A percentile compares a stretch with the other conserved stretches of the same genome.
Conservation (phyloP, 2,888 invertebrate genomes). For the Agonopterix arenella region DNA sequence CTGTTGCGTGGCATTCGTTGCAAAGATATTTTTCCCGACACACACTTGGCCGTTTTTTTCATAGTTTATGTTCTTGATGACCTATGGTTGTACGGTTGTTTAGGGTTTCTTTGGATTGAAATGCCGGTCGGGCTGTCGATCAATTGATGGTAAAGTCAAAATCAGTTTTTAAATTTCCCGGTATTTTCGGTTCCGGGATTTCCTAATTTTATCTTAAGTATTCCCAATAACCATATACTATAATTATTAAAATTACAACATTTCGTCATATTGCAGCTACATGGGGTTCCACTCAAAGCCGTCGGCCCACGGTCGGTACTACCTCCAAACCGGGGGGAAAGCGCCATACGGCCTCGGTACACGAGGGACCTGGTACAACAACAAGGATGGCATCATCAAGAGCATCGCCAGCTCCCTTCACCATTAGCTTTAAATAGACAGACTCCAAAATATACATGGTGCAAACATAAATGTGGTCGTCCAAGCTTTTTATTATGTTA, state of each 20-base stretch:
- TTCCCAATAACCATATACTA: background rate
- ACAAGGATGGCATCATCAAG: slow-evolving; percentile 25
- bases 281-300: slow-evolving; percentile 42
- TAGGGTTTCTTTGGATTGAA: too few relatives aligned
- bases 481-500: too few relatives aligned
- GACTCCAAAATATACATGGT: background rate
- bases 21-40: too few relatives aligned
- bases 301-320: slow-evolving; percentile 32
- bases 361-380: slow-evolving; percentile 26
- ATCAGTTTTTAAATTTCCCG: too few relatives aligned
- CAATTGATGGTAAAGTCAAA: too few relatives aligned
- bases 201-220: background rate
- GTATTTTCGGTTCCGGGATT: too few relatives aligned
- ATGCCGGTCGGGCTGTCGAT: too few relatives aligned
- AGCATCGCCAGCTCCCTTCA: slow-evolving; percentile 1
- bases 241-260: background rate
- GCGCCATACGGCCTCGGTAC: slow-evolving; percentile 36
- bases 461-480: background rate
- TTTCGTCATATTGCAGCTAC: slow-evolving; percentile 23
- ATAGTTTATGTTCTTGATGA: too few relatives aligned
- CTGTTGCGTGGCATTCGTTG: too few relatives aligned
- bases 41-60: too few relatives aligned
- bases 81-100: too few relatives aligned
- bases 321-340: slow-evolving; percentile 35
- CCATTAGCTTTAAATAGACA: background rate